A percentile compares a stretch with the other conserved stretches of the same genome.
phyloP scores from a whole-genome alignment of 2,888 invertebrate genomes.

The Tricholauxania praeusta region DNA sequence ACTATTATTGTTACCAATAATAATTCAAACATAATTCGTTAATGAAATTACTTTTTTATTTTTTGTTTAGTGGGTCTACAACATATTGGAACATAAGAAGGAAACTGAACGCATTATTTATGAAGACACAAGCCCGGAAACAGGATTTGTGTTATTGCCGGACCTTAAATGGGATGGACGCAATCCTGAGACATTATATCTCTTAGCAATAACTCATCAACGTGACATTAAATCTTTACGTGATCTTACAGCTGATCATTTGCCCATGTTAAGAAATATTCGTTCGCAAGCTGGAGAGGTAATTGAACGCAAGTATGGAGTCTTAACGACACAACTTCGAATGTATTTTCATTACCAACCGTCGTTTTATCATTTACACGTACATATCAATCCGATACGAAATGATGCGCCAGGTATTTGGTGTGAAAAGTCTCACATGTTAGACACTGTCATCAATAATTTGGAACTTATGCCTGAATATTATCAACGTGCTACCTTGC shows the following conservation, averaged over 20 bases:
- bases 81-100: conserved; percentile 91
- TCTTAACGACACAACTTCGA: conserved; percentile 79
- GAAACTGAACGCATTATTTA: conserved; percentile 90
- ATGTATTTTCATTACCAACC: conserved; percentile 96
- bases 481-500: conserved; percentile 84
- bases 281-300: conserved; percentile 79
- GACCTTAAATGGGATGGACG: conserved; percentile 97
- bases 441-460: conserved; percentile 91
- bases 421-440: conserved; percentile 87
- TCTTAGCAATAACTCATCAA: conserved; percentile 83
- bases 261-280: conserved; percentile 87
- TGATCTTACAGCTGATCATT: conserved; percentile 81
- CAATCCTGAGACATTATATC: conserved; percentile 81
- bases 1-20: conserved; percentile 34
- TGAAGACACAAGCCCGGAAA: conserved; percentile 79
- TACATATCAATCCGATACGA: conserved; percentile 88
- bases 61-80: conserved; percentile 89
- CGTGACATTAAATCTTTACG: conserved; percentile 85
- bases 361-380: conserved; percentile 95
- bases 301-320: conserved; percentile 81
- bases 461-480: conserved; percentile 85
- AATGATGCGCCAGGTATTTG: conserved; percentile 86
- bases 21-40: conserved; percentile 12
- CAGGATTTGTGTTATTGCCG: conserved; percentile 89
- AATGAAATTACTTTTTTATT: conserved; percentile 25